These are phyloP conservation scores for Euzophera pinguis DNA, from an alignment of 2,888 invertebrate genomes.

Conservation along the genomic window DNA sequence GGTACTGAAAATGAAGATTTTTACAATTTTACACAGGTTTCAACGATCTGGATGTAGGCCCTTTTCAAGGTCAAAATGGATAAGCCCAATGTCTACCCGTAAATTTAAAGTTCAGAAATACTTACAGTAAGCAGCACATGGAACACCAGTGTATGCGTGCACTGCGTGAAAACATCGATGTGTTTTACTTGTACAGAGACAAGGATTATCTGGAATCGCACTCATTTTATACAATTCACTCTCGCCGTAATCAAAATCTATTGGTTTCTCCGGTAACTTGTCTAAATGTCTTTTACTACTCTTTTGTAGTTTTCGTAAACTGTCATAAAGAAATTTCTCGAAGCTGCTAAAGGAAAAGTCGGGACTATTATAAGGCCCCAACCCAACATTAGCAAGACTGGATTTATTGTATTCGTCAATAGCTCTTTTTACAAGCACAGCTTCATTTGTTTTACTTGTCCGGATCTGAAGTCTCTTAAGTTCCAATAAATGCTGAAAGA, in stretches of 20 bases:
- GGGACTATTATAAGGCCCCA: slow-evolving; percentile 82
- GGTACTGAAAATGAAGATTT: slow-evolving; percentile 80
- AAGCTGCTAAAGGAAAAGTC: slow-evolving; percentile 88
- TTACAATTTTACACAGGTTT: no score
- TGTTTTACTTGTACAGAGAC: slow-evolving; percentile 91
- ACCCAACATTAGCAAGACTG: slow-evolving; percentile 83
- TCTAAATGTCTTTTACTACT: slow-evolving; percentile 82
- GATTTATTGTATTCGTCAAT: slow-evolving; percentile 91
- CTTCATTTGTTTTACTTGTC: slow-evolving; percentile 92
- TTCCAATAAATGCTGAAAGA: slow-evolving; percentile 95
- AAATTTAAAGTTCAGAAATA: no score
- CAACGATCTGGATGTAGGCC: no score
- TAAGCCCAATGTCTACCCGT: no score
- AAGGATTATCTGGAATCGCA: slow-evolving; percentile 84
- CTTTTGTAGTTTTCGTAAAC: slow-evolving; percentile 87
- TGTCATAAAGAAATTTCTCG: slow-evolving; percentile 93
- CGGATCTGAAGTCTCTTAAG: slow-evolving; percentile 95
- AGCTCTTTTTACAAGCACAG: slow-evolving; percentile 91
- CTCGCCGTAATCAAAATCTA: slow-evolving; percentile 75
- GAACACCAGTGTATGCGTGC: slow-evolving; percentile 94
- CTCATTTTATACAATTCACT: slow-evolving; percentile 82
- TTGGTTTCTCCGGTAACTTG: slow-evolving; percentile 78
- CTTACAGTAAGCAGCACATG: slow-evolving; percentile 93
- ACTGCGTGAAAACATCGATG: slow-evolving; percentile 94
- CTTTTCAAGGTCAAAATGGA: no score